A percentile compares a stretch with the other conserved stretches of the same genome.
phyloP scores from a whole-genome alignment of 2,113 vertebrate genomes.

The Microtus oregoni region DNA sequence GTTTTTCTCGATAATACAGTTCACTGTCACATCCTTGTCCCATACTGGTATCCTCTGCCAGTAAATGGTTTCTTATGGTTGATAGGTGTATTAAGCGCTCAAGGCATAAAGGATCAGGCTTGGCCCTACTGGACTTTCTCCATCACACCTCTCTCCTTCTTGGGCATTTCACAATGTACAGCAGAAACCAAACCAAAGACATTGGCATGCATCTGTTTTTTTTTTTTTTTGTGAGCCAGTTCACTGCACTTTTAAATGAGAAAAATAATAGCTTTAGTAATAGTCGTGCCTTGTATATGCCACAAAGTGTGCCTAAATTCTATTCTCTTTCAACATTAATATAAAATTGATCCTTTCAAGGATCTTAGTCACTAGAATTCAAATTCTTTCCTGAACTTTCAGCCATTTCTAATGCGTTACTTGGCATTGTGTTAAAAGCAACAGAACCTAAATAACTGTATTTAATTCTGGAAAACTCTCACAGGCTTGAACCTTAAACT shows the following conservation, averaged over 20 bases:
- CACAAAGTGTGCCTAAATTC: conserved; percentile 98
- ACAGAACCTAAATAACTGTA: conserved; percentile 93
- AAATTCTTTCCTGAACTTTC: conserved; percentile 91
- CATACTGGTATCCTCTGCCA: conserved; percentile 94
- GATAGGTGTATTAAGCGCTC: conserved; percentile 96
- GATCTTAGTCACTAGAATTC: conserved; percentile 98
- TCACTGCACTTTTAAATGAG: conserved; percentile 98
- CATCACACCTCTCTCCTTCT: conserved; percentile 95
- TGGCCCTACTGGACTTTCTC: conserved; percentile 95
- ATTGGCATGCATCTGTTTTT: conserved; percentile 97
- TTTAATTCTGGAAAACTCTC: conserved; percentile 97
- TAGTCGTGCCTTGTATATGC: conserved; percentile 96
- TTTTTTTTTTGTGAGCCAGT: conserved; percentile 95
- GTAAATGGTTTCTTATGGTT: conserved; percentile 98
- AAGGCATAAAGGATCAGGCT: conserved; percentile 98
- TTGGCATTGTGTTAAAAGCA: conserved; percentile 96
- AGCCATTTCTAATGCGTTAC: conserved; percentile 93
- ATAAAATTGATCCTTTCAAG: conserved; percentile 99
- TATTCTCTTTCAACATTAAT: conserved; percentile 98
- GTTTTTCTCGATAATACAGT: conserved; percentile 97
- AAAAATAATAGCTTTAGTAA: conserved; percentile 99
- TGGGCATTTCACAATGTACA: conserved; percentile 99
- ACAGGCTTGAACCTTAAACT: conserved; percentile 99
- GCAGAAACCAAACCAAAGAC: conserved; percentile 95
- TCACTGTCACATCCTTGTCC: conserved; percentile 99